These are phyloP conservation scores for Hyles lineata DNA, from an alignment of 2,888 invertebrate species.

Conservation along the genomic window DNA sequence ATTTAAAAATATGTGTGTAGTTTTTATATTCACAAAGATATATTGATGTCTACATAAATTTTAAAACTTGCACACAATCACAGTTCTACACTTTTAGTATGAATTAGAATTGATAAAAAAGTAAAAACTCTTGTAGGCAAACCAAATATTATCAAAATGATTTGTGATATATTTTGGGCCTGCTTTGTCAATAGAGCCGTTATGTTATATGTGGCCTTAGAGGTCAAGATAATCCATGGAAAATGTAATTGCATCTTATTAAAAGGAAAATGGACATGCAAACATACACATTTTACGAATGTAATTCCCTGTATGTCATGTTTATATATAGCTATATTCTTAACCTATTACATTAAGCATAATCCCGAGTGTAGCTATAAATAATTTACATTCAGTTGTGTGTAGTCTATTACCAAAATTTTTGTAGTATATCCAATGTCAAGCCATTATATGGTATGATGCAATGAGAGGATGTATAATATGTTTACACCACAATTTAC, in stretches of 20 bases:
- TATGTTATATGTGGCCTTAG: not conserved
- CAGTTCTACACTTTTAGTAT: too few relatives aligned
- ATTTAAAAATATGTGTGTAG: too few relatives aligned
- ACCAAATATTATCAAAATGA: too few relatives aligned
- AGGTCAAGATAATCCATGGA: not conserved
- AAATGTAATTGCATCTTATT: not conserved
- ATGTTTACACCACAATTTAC: too few relatives aligned
- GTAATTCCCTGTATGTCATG: conserved; percentile 15
- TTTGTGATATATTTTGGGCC: not conserved
- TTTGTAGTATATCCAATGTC: not conserved
- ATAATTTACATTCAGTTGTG: not conserved
- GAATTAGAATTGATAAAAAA: too few relatives aligned
- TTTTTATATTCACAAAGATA: too few relatives aligned
- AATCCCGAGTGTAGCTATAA: not conserved
- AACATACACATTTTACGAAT: conserved; percentile 14
- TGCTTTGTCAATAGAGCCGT: not conserved
- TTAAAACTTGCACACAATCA: too few relatives aligned
- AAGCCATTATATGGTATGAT: not conserved
- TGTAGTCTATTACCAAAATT: not conserved
- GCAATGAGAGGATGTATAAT: too few relatives aligned
- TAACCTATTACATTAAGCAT: not conserved
- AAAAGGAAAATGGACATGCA: conserved; percentile 13
- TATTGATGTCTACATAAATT: too few relatives aligned
- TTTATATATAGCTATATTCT: not conserved
- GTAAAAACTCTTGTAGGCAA: too few relatives aligned